Conservation (phyloP, 2,113 vertebrate genomes). For the Calidris pugnax region DNA sequence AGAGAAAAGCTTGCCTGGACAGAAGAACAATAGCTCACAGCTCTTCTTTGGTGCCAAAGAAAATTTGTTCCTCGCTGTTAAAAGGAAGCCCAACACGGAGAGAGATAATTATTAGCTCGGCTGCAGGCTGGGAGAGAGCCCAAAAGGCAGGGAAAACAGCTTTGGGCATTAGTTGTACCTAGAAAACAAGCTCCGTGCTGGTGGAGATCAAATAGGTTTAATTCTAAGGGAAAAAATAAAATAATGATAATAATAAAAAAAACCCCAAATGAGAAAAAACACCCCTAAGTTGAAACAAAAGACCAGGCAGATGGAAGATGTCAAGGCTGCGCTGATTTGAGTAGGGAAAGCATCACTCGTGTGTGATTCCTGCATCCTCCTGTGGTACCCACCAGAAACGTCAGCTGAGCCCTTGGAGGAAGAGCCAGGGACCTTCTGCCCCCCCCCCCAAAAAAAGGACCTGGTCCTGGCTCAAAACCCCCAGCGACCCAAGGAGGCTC, state of each 20-base stretch:
- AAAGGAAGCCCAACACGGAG: slow-evolving; percentile 15
- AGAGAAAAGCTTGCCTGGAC: neutral
- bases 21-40: slow-evolving; percentile 34
- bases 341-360: neutral
- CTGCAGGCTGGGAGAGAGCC: slow-evolving; percentile 31
- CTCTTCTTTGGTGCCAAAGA: slow-evolving; percentile 29
- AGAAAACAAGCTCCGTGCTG: neutral
- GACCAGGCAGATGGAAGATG: neutral
- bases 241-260: no score
- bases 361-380: neutral
- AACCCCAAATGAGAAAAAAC: neutral
- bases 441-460: neutral
- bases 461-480: neutral
- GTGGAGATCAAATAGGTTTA: neutral
- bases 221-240: neutral
- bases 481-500: rapidly evolving
- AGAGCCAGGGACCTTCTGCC: neutral
- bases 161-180: neutral
- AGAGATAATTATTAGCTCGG: slow-evolving; percentile 33
- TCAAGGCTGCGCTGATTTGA: neutral
- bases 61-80: slow-evolving; percentile 34
- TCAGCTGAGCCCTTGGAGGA: neutral
- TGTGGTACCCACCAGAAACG: rapidly evolving
- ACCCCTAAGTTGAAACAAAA: neutral
- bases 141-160: neutral